Evolutionary conservation across 2,113 vertebrate genomes (phyloP).

Genomic region (Fulica atra): DNA sequence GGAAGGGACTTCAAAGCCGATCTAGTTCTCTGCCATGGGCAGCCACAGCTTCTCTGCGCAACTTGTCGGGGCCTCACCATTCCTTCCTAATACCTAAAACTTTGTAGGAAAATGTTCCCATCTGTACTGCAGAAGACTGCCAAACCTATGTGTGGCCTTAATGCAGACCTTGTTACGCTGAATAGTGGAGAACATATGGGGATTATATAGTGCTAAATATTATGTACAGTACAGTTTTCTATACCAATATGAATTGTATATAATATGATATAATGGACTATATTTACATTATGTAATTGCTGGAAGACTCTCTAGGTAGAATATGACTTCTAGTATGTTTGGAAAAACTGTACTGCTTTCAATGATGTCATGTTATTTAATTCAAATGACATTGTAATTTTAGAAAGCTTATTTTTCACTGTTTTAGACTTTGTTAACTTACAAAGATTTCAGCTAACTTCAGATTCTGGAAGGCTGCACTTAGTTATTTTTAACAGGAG

Average conservation of each 20-base stretch:
- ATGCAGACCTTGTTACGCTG: not conserved
- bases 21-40: too few species aligned
- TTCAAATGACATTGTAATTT: not conserved
- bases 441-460: not conserved
- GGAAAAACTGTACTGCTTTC: not conserved
- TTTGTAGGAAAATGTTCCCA: not conserved
- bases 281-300: not conserved
- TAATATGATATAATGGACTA: not conserved
- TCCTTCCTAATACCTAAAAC: too few species aligned
- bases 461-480: not conserved
- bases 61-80: too few species aligned
- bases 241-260: not conserved
- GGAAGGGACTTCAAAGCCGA: too few species aligned
- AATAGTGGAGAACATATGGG: not conserved
- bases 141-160: not conserved
- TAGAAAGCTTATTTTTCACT: not conserved
- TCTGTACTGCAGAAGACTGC: accelerated
- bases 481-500: not conserved
- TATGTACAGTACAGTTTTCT: not conserved
- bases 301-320: not conserved
- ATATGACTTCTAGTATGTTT: not conserved
- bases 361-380: not conserved
- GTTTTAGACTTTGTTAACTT: not conserved
- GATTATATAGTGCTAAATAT: not conserved
- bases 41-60: too few species aligned